A percentile compares a stretch with the other conserved stretches of the same genome.
These are phyloP conservation scores for Gymnoscelis rufifasciata DNA, from an alignment of 2,888 invertebrate species.

Conservation along the genomic window DNA sequence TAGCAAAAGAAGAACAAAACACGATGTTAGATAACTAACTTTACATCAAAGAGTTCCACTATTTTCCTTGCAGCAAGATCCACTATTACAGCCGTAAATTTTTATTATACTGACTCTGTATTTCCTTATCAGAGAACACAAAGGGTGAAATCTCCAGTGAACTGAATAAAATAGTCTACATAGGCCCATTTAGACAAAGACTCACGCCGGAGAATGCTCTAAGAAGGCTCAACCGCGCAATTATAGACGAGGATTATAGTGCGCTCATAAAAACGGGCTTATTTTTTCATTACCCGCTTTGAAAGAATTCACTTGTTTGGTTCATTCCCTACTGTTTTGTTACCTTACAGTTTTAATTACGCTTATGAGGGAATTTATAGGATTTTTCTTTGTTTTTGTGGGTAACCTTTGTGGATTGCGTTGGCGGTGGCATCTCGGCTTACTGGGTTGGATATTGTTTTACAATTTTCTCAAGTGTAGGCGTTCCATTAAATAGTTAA, in stretches of 20 bases:
- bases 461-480: background rate
- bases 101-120: background rate
- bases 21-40: no score
- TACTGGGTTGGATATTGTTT: background rate
- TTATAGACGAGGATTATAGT: conserved; percentile 14
- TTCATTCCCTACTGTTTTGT: conserved; percentile 16
- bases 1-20: no score
- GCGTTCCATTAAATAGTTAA: no score
- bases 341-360: conserved; percentile 37
- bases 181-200: conserved; percentile 20
- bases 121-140: background rate
- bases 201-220: conserved; percentile 6
- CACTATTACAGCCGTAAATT: background rate
- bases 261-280: conserved; percentile 24
- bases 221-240: conserved; percentile 13
- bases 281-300: conserved; percentile 22
- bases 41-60: no score
- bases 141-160: background rate
- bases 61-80: background rate
- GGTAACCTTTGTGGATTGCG: conserved; percentile 1
- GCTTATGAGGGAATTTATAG: conserved; percentile 17
- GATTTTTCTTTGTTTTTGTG: conserved; percentile 6
- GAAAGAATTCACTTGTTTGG: conserved; percentile 23
- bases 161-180: conserved; percentile 6
- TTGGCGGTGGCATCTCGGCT: conserved; percentile 1